A percentile compares a stretch with the other conserved stretches of the same genome.
phyloP scores from a whole-genome alignment of 2,888 invertebrate species.

The Pseudolycoriella hygida region DNA sequence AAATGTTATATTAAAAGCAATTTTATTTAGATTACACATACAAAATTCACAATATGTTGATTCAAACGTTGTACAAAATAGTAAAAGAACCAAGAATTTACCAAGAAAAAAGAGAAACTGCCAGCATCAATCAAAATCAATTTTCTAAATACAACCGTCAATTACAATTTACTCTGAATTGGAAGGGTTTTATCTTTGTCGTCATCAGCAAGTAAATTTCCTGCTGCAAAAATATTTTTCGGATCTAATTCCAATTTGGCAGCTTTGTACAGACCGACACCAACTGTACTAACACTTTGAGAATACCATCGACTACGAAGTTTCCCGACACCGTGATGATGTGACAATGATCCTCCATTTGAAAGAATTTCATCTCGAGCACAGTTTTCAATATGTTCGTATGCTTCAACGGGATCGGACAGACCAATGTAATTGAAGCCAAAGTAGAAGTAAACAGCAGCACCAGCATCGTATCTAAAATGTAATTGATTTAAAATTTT shows the following conservation, averaged over 20 bases:
- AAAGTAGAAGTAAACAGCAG: slow-evolving; percentile 92
- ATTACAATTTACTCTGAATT: too few species aligned
- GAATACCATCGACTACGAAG: slow-evolving; percentile 74
- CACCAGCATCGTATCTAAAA: slow-evolving; percentile 74
- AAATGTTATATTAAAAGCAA: too few species aligned
- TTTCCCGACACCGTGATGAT: slow-evolving; percentile 95
- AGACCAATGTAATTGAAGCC: slow-evolving; percentile 51
- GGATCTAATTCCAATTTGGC: slow-evolving; percentile 84
- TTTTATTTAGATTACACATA: too few species aligned
- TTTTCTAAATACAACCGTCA: too few species aligned
- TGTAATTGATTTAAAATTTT: too few species aligned
- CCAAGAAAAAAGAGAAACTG: too few species aligned
- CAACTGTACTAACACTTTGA: slow-evolving; percentile 65
- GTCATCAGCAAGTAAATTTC: slow-evolving; percentile 41
- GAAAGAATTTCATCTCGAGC: slow-evolving; percentile 86
- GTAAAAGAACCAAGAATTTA: too few species aligned
- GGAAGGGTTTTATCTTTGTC: background rate
- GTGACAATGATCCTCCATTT: slow-evolving; percentile 66
- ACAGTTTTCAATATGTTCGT: slow-evolving; percentile 71
- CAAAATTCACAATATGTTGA: too few species aligned
- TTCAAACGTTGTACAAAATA: too few species aligned
- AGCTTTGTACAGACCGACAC: slow-evolving; percentile 57
- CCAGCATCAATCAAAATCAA: too few species aligned
- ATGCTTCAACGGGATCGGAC: slow-evolving; percentile 54
- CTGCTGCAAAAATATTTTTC: slow-evolving; percentile 79